Percentiles rank a stretch among this genome's conserved stretches.
These are phyloP conservation scores for Cololabis saira DNA, from an alignment of 2,113 vertebrate genomes.

Conservation along the genomic window DNA sequence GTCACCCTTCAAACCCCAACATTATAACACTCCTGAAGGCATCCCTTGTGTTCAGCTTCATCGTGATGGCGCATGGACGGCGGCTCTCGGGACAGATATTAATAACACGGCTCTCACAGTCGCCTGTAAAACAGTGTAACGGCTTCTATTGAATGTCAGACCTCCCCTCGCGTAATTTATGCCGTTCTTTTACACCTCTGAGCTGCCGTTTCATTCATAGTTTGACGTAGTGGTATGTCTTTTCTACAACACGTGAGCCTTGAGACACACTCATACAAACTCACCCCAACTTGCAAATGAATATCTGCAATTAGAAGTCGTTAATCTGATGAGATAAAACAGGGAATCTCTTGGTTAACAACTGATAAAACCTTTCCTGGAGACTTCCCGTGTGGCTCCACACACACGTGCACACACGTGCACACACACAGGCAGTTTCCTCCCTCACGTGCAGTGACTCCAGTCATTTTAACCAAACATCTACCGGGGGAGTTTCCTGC, in stretches of 20 bases:
- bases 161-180: neutral
- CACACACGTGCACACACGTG: neutral
- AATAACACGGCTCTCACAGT: neutral
- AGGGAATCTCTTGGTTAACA: slow-evolving; percentile 26
- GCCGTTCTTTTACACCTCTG: neutral
- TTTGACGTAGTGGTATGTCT: slow-evolving; percentile 19
- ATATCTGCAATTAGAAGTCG: slow-evolving; percentile 55
- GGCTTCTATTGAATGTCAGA: neutral
- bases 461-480: slow-evolving; percentile 10
- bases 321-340: slow-evolving; percentile 54
- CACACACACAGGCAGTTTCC: neutral
- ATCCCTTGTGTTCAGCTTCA: slow-evolving; percentile 36
- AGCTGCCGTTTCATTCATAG: neutral
- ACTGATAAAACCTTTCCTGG: slow-evolving; percentile 69
- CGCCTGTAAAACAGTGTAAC: slow-evolving; percentile 14
- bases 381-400: slow-evolving; percentile 23
- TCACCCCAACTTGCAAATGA: slow-evolving; percentile 20
- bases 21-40: slow-evolving; percentile 55
- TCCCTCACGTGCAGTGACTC: slow-evolving; percentile 3
- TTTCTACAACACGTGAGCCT: slow-evolving; percentile 23
- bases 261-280: slow-evolving; percentile 9
- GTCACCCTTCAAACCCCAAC: slow-evolving; percentile 62
- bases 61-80: neutral
- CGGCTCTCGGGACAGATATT: neutral
- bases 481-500: slow-evolving; percentile 38